Evolutionary conservation across 2,113 vertebrate species (phyloP), one percentile per base, ranked within the genome.

Genomic region (Albula goreensis): DNA sequence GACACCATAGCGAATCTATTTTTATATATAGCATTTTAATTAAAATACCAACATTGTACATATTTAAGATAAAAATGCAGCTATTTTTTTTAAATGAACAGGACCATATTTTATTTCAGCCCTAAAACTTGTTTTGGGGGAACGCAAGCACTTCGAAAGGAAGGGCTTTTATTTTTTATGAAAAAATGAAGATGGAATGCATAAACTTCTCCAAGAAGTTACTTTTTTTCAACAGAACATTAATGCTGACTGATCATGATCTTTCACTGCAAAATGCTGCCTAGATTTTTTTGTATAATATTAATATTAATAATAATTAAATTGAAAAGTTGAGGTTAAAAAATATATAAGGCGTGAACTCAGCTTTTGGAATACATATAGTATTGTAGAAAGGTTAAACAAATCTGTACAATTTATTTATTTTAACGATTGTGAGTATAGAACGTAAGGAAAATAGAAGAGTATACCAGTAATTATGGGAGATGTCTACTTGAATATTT

Each of bases 21-120:
- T 98, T 98, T 98, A 96, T 97, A 98, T 96, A 97, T 97, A 97
- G 95, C 96, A 94, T 97, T 97, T 96, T 96, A 97, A 97, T 96
- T 96, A 95, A 95, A 93, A 92, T 93, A 95, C 94, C 94, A 95
- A 95, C 93, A 91, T 89, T 97, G 97, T 97, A 97, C 93, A 97
- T 97, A 98, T 95, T 97, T 96, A 95, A 93, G 96, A 96, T 95
- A 94, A 94, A 95, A 93, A 96, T 94, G 91, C 94, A 94, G 93
- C 93, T 93, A 96, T 94, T 96, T 96, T 96, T 96, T 95, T 94
- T 95, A 95, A 96, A 94, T 94, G 95, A 96, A 91, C 95, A 97
- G 97, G 97, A 98, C 97, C 97, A 97, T 96, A 94, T 95, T 96
- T 96, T 94, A 96, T 94, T 93, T 92, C 90, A 88, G 88, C 93